phyloP scores from a whole-genome alignment of 2,797 vertebrate species.

The Eutrigla gurnardus region DNA sequence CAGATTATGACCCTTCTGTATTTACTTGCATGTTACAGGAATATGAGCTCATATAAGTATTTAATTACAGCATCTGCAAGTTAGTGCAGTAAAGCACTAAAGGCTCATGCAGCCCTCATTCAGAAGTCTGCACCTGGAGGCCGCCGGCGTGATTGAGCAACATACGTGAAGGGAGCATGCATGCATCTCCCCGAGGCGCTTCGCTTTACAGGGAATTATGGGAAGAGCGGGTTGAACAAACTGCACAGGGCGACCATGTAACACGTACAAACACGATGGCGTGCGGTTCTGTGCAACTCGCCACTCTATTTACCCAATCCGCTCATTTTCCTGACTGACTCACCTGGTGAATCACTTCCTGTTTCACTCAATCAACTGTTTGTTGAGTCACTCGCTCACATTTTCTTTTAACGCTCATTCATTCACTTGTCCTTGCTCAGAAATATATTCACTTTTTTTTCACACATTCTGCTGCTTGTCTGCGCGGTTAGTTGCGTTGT shows the following conservation, averaged over 20 bases:
- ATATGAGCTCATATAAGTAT: not conserved
- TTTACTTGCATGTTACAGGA: not conserved
- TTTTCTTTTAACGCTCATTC: not conserved
- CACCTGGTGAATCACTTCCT: slow-evolving; percentile 6
- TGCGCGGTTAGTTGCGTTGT: fast-evolving
- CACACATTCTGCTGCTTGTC: not conserved
- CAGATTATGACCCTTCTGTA: not conserved
- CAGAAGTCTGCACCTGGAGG: slow-evolving; percentile 24
- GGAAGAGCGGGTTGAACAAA: slow-evolving; percentile 10
- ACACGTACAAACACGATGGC: not conserved
- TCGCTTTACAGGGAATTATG: not conserved
- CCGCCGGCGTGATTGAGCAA: slow-evolving; percentile 29
- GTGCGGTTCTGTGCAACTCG: not conserved
- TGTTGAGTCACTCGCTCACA: not conserved
- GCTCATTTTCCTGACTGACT: not conserved
- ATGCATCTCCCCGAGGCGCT: slow-evolving; percentile 14
- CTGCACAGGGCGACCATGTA: slow-evolving; percentile 13
- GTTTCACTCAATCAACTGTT: not conserved
- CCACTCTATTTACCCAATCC: too few relatives aligned
- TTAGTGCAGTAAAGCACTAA: not conserved
- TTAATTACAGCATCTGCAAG: slow-evolving; percentile 18
- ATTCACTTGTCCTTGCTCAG: not conserved
- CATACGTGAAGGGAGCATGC: not conserved
- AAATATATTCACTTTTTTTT: not conserved
- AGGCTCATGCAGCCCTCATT: slow-evolving; percentile 1